phyloP scores from a whole-genome alignment of 1,140 invertebrate species.

The Aphidius gifuensis region DNA sequence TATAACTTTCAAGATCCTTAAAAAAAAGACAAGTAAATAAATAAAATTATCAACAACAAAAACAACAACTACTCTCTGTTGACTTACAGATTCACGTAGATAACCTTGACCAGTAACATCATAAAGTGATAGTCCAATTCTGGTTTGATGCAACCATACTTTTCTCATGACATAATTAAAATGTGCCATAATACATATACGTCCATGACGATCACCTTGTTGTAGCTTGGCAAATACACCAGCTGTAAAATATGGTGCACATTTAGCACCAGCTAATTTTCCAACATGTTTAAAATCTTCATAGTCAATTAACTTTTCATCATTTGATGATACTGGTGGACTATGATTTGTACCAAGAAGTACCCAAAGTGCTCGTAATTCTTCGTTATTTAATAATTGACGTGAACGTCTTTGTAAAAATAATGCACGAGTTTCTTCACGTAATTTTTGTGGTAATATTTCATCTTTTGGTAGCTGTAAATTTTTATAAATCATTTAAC shows the following conservation, averaged over 20 bases:
- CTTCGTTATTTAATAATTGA: constrained; percentile 81
- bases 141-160: constrained; percentile 89
- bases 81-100: constrained; percentile 75
- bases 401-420: constrained; percentile 81
- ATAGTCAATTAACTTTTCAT: constrained; percentile 84
- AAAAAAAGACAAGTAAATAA: constrained; percentile 35
- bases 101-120: constrained; percentile 91
- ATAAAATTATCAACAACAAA: constrained; percentile 8
- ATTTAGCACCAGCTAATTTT: constrained; percentile 62
- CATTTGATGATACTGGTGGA: constrained; percentile 60
- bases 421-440: constrained; percentile 81
- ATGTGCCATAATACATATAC: constrained; percentile 77
- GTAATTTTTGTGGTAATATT: constrained; percentile 72
- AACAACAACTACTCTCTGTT: background rate
- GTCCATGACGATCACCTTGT: constrained; percentile 76
- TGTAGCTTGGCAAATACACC: constrained; percentile 83
- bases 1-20: constrained; percentile 93
- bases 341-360: constrained; percentile 79
- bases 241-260: constrained; percentile 76
- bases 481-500: background rate
- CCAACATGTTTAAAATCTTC: constrained; percentile 77
- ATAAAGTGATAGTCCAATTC: constrained; percentile 89
- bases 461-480: constrained; percentile 70
- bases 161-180: constrained; percentile 96
- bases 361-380: constrained; percentile 81